Base-by-base conservation (phyloP, 2,888 invertebrate genomes). In the Harpalus rufipes region DNA sequence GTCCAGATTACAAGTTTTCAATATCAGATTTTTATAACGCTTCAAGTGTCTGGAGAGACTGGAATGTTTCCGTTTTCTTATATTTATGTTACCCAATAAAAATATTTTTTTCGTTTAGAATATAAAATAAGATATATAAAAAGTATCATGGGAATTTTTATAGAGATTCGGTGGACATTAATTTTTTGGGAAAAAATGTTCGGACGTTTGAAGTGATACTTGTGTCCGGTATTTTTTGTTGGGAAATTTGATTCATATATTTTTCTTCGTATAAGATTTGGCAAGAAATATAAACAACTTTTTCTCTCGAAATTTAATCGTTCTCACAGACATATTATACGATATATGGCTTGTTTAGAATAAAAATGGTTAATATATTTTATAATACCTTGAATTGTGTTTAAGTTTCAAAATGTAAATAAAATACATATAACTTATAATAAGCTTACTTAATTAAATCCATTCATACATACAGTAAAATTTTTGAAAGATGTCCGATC, bases 21-120 rank as follows among this genome's bases (percentile, higher is more conserved):
- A 61, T 81, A 81, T 81, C 65, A 81, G 81, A 63, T 61, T 81
- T 81, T 81, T 81, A 81, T 81, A 81, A 63, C 81, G 81, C 81
- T 81, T 81, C 44, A 44, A 61, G 81, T 44, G 65, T 65, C 51
- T 44, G 16, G 7, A 44, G n/a, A 21, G 61, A 65, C 32, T 80
- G 32, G 65, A 65, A 44, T 63, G 63, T 51, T 81, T 81, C 81
- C 81, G 61, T 81, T 81, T 61, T 65, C 61, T 81, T 65, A 81
- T 81, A 65, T 81, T 65, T 81, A 81, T 81, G 81, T 81, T 58
- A 21, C 25, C 56, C 32, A 78, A 58, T 78, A 78, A 78, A 78
- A 78, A 58, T 58, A 78, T 56, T n/a, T 44, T 76, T 78, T 78
- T 14, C 58, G 56, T 58, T 78, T 74, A 44, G 72, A 74, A 74